These are phyloP conservation scores for Drosophila stalkeri DNA, from an alignment of 2,888 invertebrate species.

Conservation along the genomic window DNA sequence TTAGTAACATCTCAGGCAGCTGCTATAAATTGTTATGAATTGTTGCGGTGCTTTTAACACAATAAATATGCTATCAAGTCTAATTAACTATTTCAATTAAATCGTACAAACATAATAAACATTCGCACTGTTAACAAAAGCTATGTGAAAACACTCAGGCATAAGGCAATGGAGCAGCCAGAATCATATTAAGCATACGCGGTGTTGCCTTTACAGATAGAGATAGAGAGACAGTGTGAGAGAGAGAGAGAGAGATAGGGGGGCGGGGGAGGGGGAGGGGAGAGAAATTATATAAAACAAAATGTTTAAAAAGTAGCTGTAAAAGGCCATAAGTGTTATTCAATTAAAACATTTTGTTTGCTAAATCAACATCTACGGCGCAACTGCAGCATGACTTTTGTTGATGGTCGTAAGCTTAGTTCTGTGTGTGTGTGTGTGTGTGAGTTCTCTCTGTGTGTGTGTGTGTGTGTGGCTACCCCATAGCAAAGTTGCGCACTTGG, in stretches of 20 bases:
- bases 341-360: slow-evolving; percentile 76
- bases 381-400: slow-evolving; percentile 70
- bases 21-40: background rate
- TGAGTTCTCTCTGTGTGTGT: background rate
- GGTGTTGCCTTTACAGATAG: background rate
- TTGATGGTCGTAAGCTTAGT: slow-evolving; percentile 56
- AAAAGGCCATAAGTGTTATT: slow-evolving; percentile 53
- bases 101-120: background rate
- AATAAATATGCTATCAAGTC: background rate
- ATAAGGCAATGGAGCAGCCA: background rate
- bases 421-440: background rate
- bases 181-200: background rate
- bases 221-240: too few species aligned
- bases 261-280: background rate
- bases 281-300: background rate
- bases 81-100: background rate
- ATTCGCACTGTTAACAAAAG: background rate
- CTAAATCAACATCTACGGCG: slow-evolving; percentile 69
- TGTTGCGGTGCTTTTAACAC: background rate
- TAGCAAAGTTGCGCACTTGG: slow-evolving; percentile 68
- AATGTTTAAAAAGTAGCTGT: slow-evolving; percentile 7
- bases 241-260: too few species aligned
- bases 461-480: slow-evolving; percentile 31
- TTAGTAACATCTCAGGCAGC: background rate
- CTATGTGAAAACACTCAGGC: too few species aligned